Percentiles rank a stretch among this genome's conserved stretches.
phyloP scores from a whole-genome alignment of 2,113 vertebrate genomes.

The Tychaedon coryphoeus region DNA sequence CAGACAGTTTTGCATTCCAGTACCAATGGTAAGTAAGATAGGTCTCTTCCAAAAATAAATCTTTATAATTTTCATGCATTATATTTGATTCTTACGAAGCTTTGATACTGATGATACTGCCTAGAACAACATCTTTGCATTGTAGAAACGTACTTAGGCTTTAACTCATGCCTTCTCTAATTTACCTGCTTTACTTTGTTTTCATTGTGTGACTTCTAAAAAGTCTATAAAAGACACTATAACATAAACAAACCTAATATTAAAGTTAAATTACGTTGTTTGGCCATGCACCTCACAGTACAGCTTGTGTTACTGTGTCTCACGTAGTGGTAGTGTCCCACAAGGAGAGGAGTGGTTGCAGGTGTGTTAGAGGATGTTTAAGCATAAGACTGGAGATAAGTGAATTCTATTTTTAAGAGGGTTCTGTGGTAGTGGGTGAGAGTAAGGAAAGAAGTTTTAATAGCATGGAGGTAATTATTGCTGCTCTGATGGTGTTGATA shows the following conservation, averaged over 20 bases:
- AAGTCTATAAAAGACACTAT: not conserved
- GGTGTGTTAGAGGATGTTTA: not conserved
- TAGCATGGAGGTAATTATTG: not conserved
- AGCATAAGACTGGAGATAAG: not conserved
- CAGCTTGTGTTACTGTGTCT: not conserved
- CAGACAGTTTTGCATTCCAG: not conserved
- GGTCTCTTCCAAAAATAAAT: not conserved
- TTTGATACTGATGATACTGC: not conserved
- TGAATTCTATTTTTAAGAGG: not conserved
- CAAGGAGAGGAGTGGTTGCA: not conserved
- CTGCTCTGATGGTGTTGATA: not conserved
- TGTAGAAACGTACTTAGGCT: not conserved
- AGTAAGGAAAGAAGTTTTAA: not conserved
- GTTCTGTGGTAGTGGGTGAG: not conserved
- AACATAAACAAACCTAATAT: not conserved
- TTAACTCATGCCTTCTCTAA: not conserved
- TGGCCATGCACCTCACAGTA: not conserved
- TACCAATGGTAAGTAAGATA: slow-evolving; percentile 41
- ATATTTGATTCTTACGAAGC: not conserved
- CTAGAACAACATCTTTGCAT: not conserved
- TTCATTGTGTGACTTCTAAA: not conserved
- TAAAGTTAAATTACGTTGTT: not conserved
- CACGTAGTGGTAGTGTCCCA: not conserved
- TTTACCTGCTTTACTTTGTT: not conserved
- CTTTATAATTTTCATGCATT: not conserved